These are phyloP conservation scores for Drosophila trichaetosa DNA, from an alignment of 2,888 invertebrate genomes.

Conservation along the genomic window DNA sequence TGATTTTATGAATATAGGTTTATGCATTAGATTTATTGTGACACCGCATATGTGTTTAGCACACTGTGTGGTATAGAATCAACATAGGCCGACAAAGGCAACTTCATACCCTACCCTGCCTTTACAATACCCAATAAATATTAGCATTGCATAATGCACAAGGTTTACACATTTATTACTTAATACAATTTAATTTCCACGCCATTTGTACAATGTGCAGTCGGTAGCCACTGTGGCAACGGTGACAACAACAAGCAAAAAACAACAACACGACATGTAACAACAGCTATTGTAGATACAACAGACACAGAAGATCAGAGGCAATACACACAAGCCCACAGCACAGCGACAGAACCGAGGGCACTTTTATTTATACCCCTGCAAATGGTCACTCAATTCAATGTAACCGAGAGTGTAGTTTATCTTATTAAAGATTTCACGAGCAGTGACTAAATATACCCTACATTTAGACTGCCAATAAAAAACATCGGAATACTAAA, in stretches of 20 bases:
- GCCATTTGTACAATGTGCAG: constrained; percentile 59
- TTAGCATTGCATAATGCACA: constrained; percentile 49
- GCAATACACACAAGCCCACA: constrained; percentile 48
- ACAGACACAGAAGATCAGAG: constrained; percentile 24
- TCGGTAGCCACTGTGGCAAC: constrained; percentile 49
- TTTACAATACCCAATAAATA: constrained; percentile 16
- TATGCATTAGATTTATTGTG: background rate
- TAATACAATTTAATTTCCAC: constrained; percentile 67
- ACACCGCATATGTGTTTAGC: background rate
- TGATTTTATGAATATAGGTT: background rate
- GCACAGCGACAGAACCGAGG: constrained; percentile 21
- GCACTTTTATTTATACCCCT: constrained; percentile 8
- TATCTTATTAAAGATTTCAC: background rate
- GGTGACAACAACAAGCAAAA: constrained; percentile 36
- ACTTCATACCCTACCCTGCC: background rate
- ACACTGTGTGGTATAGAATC: constrained; percentile 21
- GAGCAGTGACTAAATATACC: background rate
- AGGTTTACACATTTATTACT: constrained; percentile 70
- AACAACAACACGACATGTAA: constrained; percentile 15
- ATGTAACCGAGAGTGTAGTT: background rate
- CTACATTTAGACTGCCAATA: background rate
- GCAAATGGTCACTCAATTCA: background rate
- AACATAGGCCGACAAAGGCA: background rate
- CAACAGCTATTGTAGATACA: constrained; percentile 11
- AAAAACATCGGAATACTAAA: background rate